phyloP scores from a whole-genome alignment of 2,113 vertebrate genomes.

The Porphyrio hochstetteri region DNA sequence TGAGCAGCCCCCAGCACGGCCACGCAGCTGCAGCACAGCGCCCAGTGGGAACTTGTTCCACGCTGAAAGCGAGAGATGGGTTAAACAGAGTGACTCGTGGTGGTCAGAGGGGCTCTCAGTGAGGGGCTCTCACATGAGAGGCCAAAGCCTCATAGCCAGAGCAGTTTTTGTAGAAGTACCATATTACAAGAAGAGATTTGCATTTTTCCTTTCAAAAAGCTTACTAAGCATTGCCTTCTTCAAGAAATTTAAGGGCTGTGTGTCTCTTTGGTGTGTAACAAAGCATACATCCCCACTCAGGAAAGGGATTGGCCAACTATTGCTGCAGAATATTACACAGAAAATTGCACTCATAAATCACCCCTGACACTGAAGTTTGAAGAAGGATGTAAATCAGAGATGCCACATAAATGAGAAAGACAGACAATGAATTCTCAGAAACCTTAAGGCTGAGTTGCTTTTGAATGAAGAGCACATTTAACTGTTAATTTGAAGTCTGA shows the following conservation, averaged over 20 bases:
- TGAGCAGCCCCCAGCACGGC: background rate
- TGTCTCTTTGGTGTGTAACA: background rate
- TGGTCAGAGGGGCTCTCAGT: background rate
- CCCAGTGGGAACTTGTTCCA: background rate
- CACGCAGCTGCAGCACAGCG: background rate
- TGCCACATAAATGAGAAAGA: background rate
- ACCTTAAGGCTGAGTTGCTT: background rate
- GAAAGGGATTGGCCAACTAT: conserved; percentile 9
- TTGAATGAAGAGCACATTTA: conserved; percentile 10
- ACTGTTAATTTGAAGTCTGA: background rate
- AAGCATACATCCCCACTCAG: background rate
- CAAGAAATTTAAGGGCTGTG: background rate
- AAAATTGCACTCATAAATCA: conserved; percentile 44
- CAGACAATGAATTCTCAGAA: background rate
- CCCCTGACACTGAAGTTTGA: background rate
- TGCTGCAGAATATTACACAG: conserved; percentile 9
- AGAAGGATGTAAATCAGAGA: conserved; percentile 16
- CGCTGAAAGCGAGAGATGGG: background rate
- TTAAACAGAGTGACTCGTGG: background rate
- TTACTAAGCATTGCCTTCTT: background rate
- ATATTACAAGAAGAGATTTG: background rate
- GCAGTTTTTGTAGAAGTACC: background rate
- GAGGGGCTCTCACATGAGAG: background rate
- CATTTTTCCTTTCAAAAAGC: background rate
- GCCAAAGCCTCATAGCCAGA: background rate